Evolutionary conservation across 2,888 invertebrate species (phyloP).

Genomic region (Scaptomyza parva): DNA sequence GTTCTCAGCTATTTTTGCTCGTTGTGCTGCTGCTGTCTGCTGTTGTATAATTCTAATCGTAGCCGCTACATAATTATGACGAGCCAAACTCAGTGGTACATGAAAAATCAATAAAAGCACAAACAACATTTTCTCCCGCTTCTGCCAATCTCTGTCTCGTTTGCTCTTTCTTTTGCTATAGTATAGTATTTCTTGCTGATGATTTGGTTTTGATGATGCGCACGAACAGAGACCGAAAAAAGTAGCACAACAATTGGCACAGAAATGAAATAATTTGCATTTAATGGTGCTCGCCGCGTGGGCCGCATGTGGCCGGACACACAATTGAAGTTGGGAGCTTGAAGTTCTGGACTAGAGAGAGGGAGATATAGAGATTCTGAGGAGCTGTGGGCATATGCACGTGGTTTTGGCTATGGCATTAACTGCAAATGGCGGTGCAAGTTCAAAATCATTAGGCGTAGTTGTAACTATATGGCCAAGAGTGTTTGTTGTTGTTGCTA

Average conservation of each 20-base stretch:
- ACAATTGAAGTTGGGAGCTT: constrained; percentile 11
- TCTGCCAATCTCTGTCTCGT: constrained; percentile 6
- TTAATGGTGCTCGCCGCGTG: constrained; percentile 71
- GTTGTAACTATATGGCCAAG: constrained; percentile 25
- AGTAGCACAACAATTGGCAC: constrained; percentile 80
- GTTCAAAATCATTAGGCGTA: constrained; percentile 72
- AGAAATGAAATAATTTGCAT: constrained; percentile 80
- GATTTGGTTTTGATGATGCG: constrained; percentile 78
- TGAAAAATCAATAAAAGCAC: constrained; percentile 76
- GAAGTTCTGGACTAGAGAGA: constrained; percentile 5
- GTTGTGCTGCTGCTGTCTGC: constrained; percentile 12
- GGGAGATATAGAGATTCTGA: not conserved
- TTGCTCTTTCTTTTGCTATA: constrained; percentile 18
- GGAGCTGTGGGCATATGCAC: constrained; percentile 48
- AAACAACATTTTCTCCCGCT: constrained; percentile 40
- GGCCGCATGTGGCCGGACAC: constrained; percentile 64
- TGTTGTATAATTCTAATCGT: constrained; percentile 71
- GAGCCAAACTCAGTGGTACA: constrained; percentile 51
- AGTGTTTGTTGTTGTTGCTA: constrained; percentile 6
- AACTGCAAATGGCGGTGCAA: constrained; percentile 75
- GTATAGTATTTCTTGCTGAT: constrained; percentile 45
- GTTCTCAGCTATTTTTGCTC: constrained; percentile 16
- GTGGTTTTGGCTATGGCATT: constrained; percentile 61
- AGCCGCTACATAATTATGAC: constrained; percentile 71
- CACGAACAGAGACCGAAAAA: constrained; percentile 67